Percentiles rank a stretch among this genome's conserved stretches.
phyloP scores from a whole-genome alignment of 30 jellyfish, hydroid and myxozoan genomes.

The Rhopilema esculentum region DNA sequence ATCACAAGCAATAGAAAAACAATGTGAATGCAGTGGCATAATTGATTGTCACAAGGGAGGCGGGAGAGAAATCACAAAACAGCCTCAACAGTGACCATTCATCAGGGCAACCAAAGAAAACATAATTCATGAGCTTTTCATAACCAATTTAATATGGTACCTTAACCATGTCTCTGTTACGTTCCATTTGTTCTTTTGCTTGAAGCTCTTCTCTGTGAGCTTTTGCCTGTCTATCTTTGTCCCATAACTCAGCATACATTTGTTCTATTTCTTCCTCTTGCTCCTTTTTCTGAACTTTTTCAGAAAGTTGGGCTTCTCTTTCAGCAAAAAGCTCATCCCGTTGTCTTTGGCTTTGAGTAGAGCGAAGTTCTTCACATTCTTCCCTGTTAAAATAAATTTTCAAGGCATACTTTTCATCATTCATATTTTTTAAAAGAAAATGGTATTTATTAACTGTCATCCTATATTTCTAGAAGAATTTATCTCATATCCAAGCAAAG shows the following conservation, averaged over 20 bases:
- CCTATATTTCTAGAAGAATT: no score
- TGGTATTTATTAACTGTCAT: no score
- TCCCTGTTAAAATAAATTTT: slow-evolving; percentile 25
- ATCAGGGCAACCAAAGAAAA: no score
- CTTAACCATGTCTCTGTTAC: slow-evolving; percentile 78
- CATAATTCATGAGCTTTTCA: no score
- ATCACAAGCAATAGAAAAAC: neutral
- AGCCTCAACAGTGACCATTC: neutral
- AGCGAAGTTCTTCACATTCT: slow-evolving; percentile 88
- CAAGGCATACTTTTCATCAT: neutral
- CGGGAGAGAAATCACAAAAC: neutral
- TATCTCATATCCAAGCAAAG: no score
- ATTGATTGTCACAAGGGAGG: no score
- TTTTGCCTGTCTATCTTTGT: slow-evolving; percentile 74
- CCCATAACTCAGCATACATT: slow-evolving; percentile 85
- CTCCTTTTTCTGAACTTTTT: slow-evolving; percentile 38
- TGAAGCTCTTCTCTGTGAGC: slow-evolving; percentile 82
- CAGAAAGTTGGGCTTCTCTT: slow-evolving; percentile 71
- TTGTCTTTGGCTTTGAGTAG: slow-evolving; percentile 55
- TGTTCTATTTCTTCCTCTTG: slow-evolving; percentile 66
- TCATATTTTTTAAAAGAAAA: no score
- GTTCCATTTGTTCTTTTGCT: slow-evolving; percentile 68
- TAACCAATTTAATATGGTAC: no score
- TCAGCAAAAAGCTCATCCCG: slow-evolving; percentile 84
- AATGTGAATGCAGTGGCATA: no score